phyloP scores from a whole-genome alignment of 35 echinoderm and acorn worm genomes.

The Heliocidaris erythrogramma region DNA sequence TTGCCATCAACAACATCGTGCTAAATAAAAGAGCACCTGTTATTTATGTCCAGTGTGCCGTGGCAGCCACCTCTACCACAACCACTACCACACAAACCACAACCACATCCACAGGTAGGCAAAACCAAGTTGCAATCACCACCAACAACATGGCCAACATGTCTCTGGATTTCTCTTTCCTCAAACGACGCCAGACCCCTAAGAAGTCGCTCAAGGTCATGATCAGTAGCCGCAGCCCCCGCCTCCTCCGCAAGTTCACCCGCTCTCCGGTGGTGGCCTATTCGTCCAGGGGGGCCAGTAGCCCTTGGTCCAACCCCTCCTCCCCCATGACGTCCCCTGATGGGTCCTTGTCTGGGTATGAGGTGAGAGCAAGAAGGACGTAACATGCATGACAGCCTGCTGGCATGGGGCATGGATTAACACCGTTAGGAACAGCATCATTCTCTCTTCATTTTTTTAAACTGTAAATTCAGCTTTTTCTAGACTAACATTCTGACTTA shows the following conservation, averaged over 20 bases:
- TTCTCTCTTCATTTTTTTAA: neutral
- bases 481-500: neutral
- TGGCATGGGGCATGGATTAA: neutral
- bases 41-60: neutral
- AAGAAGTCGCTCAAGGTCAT: slow-evolving; percentile 48
- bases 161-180: slow-evolving; percentile 35
- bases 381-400: neutral
- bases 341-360: slow-evolving; percentile 29
- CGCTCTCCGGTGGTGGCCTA: slow-evolving; percentile 23
- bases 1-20: neutral
- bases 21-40: neutral
- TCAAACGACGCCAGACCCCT: slow-evolving; percentile 39
- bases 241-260: slow-evolving; percentile 42
- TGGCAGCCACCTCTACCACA: neutral
- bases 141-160: slow-evolving; percentile 31
- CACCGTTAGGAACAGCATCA: neutral
- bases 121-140: neutral
- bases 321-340: slow-evolving; percentile 20
- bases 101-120: neutral
- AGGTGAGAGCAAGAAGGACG: slow-evolving; percentile 31
- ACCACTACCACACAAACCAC: neutral
- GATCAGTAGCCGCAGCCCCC: slow-evolving; percentile 41
- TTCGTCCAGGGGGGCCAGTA: neutral
- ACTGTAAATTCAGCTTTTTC: neutral
- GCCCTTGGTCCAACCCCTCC: slow-evolving; percentile 33